Percentiles rank a stretch among this genome's conserved stretches.
Conservation (phyloP, 2,797 vertebrate species). For the Rallus crepitans region DNA sequence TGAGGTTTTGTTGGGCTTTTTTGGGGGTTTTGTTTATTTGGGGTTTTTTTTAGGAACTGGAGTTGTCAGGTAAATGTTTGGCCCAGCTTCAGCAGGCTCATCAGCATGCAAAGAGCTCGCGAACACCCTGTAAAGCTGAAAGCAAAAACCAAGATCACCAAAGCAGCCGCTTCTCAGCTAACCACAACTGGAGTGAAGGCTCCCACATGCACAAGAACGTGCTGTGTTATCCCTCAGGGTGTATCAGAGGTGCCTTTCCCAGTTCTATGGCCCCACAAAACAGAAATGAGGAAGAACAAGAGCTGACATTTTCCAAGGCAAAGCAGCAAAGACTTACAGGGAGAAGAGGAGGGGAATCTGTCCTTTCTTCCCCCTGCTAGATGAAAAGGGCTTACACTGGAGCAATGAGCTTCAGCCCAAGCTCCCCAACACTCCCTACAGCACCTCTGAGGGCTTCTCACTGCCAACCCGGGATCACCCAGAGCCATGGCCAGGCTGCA, state of each 20-base stretch:
- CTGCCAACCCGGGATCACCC: accelerated
- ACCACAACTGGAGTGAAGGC: neutral
- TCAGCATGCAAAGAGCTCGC: accelerated
- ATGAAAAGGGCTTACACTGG: neutral
- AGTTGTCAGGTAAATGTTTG: neutral
- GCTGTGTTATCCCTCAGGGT: too few relatives aligned
- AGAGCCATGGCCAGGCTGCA: neutral
- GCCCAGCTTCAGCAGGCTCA: neutral
- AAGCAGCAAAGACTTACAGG: neutral
- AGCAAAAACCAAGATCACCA: neutral
- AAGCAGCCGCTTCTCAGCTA: neutral
- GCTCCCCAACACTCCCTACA: accelerated
- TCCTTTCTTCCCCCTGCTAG: neutral
- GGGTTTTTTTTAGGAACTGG: neutral
- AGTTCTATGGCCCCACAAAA: neutral
- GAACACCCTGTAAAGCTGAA: neutral
- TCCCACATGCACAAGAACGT: neutral
- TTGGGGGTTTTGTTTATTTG: too few relatives aligned
- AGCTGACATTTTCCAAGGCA: neutral
- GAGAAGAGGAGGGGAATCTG: neutral
- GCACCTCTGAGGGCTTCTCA: neutral
- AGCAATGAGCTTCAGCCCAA: neutral
- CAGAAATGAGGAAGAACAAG: neutral
- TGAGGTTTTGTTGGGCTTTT: neutral
- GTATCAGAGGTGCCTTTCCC: neutral